phyloP scores from a whole-genome alignment of 2,888 invertebrate species.

The Cactoblastis cactorum region DNA sequence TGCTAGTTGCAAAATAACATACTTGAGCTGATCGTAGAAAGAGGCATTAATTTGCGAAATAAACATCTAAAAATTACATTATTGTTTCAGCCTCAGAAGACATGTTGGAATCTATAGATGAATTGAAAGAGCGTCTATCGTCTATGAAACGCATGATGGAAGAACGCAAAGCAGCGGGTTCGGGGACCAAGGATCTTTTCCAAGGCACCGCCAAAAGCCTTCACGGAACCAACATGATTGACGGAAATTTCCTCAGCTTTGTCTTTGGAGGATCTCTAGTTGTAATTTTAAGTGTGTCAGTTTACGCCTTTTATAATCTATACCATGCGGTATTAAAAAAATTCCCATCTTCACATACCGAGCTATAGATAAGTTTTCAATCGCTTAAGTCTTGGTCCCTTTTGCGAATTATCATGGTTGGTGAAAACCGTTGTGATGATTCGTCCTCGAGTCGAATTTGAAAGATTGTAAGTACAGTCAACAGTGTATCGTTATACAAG shows the following conservation, averaged over 20 bases:
- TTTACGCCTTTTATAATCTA: constrained; percentile 91
- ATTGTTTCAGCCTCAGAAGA: constrained; percentile 57
- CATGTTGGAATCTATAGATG: constrained; percentile 87
- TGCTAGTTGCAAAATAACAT: no score
- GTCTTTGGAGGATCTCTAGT: constrained; percentile 89
- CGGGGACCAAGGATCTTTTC: constrained; percentile 69
- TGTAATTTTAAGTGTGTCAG: constrained; percentile 88
- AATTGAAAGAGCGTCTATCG: constrained; percentile 86
- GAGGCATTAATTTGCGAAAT: neutral
- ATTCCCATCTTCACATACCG: constrained; percentile 89
- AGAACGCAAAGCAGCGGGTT: constrained; percentile 80
- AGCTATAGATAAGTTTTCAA: constrained; percentile 82
- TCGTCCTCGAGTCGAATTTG: no score
- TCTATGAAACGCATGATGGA: constrained; percentile 91
- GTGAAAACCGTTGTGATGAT: neutral
- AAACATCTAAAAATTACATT: neutral
- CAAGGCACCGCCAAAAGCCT: constrained; percentile 69
- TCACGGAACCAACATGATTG: constrained; percentile 83
- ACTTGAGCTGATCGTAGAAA: neutral
- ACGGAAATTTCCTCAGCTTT: constrained; percentile 89
- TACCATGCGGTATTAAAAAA: constrained; percentile 84
- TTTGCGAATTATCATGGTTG: no score
- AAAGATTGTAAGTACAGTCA: no score
- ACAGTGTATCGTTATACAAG: no score
- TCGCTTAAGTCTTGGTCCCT: no score